Evolutionary conservation across 2,113 vertebrate species (phyloP).

Genomic region (Paratilapia polleni): DNA sequence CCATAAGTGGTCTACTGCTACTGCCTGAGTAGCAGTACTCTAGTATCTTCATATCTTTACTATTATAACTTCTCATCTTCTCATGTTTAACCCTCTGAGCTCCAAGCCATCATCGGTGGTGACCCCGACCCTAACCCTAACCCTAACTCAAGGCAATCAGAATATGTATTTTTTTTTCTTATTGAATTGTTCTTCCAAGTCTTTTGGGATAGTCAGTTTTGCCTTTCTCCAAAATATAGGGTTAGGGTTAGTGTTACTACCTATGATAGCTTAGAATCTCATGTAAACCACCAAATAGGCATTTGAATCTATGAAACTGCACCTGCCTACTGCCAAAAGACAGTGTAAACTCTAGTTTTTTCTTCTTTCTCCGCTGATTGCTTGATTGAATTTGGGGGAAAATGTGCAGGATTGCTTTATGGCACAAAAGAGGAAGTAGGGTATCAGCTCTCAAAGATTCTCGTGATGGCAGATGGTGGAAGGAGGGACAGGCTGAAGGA

Average conservation of each 20-base stretch:
- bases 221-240: neutral
- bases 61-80: neutral
- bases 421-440: neutral
- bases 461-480: conserved; percentile 24
- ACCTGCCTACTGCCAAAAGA: neutral
- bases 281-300: neutral
- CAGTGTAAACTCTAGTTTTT: neutral
- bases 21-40: neutral
- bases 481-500: conserved; percentile 9
- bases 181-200: too few species aligned
- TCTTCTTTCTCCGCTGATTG: neutral
- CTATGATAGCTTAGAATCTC: neutral
- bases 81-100: neutral
- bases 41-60: neutral
- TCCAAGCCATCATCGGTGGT: neutral
- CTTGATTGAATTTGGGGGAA: neutral
- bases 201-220: neutral
- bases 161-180: neutral
- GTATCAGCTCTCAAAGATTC: conserved; percentile 10
- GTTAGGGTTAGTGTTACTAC: neutral
- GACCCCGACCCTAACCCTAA: neutral
- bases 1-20: neutral
- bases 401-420: neutral
- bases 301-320: neutral
- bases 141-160: neutral